Base-by-base conservation (phyloP, 2,888 invertebrate genomes). In the Microchrysa polita region DNA sequence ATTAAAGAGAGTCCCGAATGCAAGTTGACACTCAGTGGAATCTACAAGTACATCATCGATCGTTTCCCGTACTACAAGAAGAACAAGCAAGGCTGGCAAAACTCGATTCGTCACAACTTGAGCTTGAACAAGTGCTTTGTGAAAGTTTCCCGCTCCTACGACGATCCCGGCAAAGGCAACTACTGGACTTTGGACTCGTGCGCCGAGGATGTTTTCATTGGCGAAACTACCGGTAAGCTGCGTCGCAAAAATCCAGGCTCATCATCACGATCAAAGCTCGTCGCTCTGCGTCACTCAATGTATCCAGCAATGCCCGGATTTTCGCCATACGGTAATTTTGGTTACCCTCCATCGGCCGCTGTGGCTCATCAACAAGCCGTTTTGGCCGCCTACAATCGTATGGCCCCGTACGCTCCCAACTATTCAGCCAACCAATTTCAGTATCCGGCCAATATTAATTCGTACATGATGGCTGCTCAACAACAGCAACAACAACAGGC, bases 31-130 rank as follows among this genome's bases (percentile, higher is more conserved):
- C 87, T 98, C 12, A 97, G 96, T 85, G 97, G 97, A 72, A 98
- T 98, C 81, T 98, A 98, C 87, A 96, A 97, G 86, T 99, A 96
- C 85, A 97, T 99, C 80, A 98, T 98, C 94, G 92, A 92, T 80
- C 94, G 97, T 83, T 99, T 98, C 81, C 98, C 98, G 0, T 99
- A 98, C 85, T 99, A 98, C 86, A 91, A 94, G 77, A 95, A 97
- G 85, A 98, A 98, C 85, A 96, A 96, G 81, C 97, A 97, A 81
- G 98, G 98, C 18, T 99, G 99, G 99, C 98, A 99, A 86, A 99
- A 99, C 83, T 97, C 97, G 0, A 99, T 99, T 74, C 88, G 98
- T 4, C 98, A 99, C 86, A 99, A 99, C 83, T 86, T 99, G 23
- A 96, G 96, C 79, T 87, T 99, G 80, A 99, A 99, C 87, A 98